Conservation (phyloP, 2,888 invertebrate genomes). For the Lochmaea capreae region DNA sequence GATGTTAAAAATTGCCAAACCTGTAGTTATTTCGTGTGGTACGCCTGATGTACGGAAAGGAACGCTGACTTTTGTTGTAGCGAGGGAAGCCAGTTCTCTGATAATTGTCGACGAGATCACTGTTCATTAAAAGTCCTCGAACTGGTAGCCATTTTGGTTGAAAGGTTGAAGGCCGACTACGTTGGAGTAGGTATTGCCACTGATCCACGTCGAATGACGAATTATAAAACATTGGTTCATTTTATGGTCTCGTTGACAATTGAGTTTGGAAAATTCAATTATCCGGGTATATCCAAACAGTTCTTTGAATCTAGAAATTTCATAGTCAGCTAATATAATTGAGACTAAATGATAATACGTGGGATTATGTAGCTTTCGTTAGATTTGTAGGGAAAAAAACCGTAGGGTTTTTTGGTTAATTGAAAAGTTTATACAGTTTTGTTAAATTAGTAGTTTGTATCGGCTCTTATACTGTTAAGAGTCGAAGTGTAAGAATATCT, state of each 20-base stretch:
- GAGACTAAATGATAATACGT: background rate
- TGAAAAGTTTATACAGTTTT: background rate
- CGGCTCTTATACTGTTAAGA: background rate
- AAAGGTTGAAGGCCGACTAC: background rate
- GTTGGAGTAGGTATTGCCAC: background rate
- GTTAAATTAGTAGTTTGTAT: background rate
- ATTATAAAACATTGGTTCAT: background rate
- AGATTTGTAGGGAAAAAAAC: background rate
- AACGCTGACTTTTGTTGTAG: too few relatives aligned
- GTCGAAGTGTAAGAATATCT: background rate
- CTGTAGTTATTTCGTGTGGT: too few relatives aligned
- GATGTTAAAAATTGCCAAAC: too few relatives aligned
- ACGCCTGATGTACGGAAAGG: too few relatives aligned
- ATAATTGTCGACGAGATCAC: background rate
- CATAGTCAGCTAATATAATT: too few relatives aligned
- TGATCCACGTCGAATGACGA: background rate
- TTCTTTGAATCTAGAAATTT: background rate
- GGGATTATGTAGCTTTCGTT: background rate
- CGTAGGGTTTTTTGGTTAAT: background rate
- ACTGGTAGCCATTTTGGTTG: background rate
- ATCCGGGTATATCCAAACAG: background rate
- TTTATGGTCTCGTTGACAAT: background rate
- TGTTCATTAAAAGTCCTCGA: background rate
- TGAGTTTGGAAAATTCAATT: background rate
- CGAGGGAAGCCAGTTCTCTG: background rate